A percentile compares a stretch with the other conserved stretches of the same genome.
phyloP scores from a whole-genome alignment of 2,888 invertebrate species.

The Pyrocoelia pectoralis region DNA sequence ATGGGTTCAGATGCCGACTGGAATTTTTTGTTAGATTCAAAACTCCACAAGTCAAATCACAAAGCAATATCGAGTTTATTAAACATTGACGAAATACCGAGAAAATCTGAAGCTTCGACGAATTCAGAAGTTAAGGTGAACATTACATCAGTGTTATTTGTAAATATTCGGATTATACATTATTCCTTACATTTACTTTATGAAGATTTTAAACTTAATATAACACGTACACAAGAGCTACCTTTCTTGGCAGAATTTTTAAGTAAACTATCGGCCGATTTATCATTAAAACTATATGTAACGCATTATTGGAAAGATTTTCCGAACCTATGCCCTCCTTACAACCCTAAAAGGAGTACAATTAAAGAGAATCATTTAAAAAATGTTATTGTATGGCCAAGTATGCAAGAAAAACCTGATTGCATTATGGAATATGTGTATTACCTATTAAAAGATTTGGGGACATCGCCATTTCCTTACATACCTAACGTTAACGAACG shows the following conservation, averaged over 20 bases:
- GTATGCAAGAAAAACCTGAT: conserved; percentile 71
- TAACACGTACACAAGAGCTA: conserved; percentile 72
- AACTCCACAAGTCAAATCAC: conserved; percentile 55
- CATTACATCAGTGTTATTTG: conserved; percentile 73
- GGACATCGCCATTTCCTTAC: conserved; percentile 72
- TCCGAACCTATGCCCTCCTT: conserved; percentile 67
- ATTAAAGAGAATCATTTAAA: conserved; percentile 66
- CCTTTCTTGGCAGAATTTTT: conserved; percentile 75
- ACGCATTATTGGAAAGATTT: conserved; percentile 89
- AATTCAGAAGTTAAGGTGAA: conserved; percentile 64
- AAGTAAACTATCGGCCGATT: conserved; percentile 78
- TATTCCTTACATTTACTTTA: conserved; percentile 88
- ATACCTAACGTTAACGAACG: conserved; percentile 76
- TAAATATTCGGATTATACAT: conserved; percentile 76
- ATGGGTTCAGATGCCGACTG: conserved; percentile 84
- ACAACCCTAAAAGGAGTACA: conserved; percentile 43
- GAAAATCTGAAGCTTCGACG: conserved; percentile 41
- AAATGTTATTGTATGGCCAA: conserved; percentile 68
- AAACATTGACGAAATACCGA: conserved; percentile 33
- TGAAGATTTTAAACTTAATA: conserved; percentile 88
- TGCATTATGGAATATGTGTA: conserved; percentile 77
- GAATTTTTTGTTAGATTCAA: conserved; percentile 63
- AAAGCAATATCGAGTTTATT: conserved; percentile 60
- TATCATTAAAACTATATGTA: conserved; percentile 74
- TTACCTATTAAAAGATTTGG: conserved; percentile 66